Evolutionary conservation across 2,797 vertebrate species (phyloP).

Genomic region (Pitangus sulphuratus): DNA sequence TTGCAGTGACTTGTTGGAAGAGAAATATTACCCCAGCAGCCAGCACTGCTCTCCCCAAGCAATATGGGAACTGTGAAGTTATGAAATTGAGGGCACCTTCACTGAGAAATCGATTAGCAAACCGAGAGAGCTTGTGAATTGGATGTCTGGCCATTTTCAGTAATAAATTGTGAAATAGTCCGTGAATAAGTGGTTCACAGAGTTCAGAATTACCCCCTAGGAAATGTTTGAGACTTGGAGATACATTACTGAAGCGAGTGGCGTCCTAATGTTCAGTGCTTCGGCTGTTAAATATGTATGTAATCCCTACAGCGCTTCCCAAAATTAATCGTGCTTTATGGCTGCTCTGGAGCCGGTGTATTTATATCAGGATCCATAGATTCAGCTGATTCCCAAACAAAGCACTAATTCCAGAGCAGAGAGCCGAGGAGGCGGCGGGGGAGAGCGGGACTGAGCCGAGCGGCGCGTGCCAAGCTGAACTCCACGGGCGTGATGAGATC

Average conservation of each 20-base stretch:
- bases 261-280: constrained; percentile 72
- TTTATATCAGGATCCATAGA: constrained; percentile 70
- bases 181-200: constrained; percentile 82
- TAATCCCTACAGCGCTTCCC: constrained; percentile 75
- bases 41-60: constrained; percentile 70
- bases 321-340: constrained; percentile 77
- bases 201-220: constrained; percentile 84
- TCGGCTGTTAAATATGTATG: constrained; percentile 80
- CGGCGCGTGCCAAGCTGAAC: background rate
- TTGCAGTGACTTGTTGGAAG: constrained; percentile 77
- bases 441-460: background rate
- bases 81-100: constrained; percentile 88
- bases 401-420: constrained; percentile 72
- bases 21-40: constrained; percentile 80
- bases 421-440: background rate
- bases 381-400: constrained; percentile 74
- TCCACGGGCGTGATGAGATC: accelerated
- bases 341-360: constrained; percentile 69
- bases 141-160: constrained; percentile 85
- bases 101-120: constrained; percentile 87
- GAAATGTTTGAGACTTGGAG: constrained; percentile 80
- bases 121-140: constrained; percentile 86
- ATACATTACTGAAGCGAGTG: constrained; percentile 76
- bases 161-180: constrained; percentile 87
- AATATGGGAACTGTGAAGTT: constrained; percentile 76